phyloP scores from a whole-genome alignment of 2,797 vertebrate genomes.

The Enteromius argenteus region DNA sequence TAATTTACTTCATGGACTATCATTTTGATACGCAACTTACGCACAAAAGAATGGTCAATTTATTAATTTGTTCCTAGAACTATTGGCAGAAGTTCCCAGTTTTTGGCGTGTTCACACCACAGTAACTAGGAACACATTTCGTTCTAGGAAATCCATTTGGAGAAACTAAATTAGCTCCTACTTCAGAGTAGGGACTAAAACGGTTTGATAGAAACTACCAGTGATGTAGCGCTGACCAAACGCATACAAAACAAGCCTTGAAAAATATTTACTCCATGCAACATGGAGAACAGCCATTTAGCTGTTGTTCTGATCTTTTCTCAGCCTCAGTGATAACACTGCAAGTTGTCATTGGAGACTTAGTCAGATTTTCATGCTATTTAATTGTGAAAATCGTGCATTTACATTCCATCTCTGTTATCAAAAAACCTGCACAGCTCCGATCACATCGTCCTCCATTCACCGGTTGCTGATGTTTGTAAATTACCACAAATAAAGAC shows the following conservation, averaged over 20 bases:
- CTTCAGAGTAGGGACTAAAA: neutral
- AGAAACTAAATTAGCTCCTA: neutral
- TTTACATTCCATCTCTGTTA: neutral
- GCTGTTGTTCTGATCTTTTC: neutral
- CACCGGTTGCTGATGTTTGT: neutral
- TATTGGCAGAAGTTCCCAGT: neutral
- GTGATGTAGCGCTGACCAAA: neutral
- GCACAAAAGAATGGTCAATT: slow-evolving; percentile 21
- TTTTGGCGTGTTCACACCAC: neutral
- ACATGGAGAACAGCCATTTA: neutral
- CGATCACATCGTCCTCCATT: neutral
- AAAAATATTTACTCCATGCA: neutral
- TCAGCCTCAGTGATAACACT: neutral
- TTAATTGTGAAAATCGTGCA: neutral
- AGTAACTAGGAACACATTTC: neutral
- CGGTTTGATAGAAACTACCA: neutral
- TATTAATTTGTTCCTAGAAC: neutral
- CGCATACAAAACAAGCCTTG: neutral
- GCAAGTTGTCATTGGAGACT: neutral
- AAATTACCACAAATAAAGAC: neutral
- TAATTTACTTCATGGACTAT: slow-evolving; percentile 28
- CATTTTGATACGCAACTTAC: slow-evolving; percentile 37
- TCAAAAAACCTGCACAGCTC: neutral
- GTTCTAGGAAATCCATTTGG: neutral
- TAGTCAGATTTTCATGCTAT: neutral